These are phyloP conservation scores for Tragelaphus imberbis DNA, from an alignment of 2,113 vertebrate genomes.

Conservation along the genomic window DNA sequence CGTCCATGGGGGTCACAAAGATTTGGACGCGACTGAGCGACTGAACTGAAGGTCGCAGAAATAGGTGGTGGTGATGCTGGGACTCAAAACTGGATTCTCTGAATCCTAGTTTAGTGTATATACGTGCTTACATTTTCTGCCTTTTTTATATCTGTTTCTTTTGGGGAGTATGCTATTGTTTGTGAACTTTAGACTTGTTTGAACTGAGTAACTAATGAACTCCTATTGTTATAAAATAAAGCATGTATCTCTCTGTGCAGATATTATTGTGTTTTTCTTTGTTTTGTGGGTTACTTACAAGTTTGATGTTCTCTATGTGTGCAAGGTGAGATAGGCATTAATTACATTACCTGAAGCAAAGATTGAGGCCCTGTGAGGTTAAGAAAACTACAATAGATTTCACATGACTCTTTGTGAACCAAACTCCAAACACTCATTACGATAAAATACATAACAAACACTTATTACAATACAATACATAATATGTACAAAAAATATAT, in stretches of 20 bases:
- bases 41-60: background rate
- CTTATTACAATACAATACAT: background rate
- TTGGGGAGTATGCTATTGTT: background rate
- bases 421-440: background rate
- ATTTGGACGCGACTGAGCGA: rapidly evolving
- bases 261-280: background rate
- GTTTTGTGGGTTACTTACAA: background rate
- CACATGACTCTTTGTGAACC: background rate
- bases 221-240: background rate
- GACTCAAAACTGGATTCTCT: background rate
- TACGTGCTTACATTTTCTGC: background rate
- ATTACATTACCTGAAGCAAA: slow-evolving; percentile 16
- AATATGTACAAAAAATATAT: background rate
- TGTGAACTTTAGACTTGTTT: background rate
- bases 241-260: background rate
- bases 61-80: background rate
- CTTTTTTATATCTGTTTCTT: background rate
- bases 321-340: background rate
- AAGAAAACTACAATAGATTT: background rate
- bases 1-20: background rate
- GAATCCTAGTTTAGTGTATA: background rate
- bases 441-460: background rate
- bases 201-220: background rate
- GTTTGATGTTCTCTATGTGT: background rate
- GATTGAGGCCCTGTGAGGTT: background rate